These are phyloP conservation scores for Neoarius graeffei DNA, from an alignment of 2,113 vertebrate genomes.

Conservation along the genomic window DNA sequence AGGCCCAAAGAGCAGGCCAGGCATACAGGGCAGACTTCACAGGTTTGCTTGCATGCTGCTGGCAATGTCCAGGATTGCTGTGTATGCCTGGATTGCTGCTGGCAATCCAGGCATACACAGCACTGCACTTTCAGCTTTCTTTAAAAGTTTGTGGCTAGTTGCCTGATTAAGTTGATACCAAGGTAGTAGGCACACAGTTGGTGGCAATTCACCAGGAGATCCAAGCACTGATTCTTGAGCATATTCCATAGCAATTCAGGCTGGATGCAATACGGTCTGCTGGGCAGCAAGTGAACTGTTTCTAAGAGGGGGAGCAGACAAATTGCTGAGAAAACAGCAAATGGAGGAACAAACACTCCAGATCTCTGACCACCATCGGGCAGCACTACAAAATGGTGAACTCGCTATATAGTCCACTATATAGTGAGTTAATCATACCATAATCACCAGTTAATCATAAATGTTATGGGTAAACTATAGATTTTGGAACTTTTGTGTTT, in stretches of 20 bases:
- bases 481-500: not conserved
- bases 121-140: not conserved
- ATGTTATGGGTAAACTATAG: not conserved
- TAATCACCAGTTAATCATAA: not conserved
- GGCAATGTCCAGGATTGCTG: not conserved
- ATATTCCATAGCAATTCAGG: not conserved
- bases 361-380: not conserved
- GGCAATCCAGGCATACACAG: not conserved
- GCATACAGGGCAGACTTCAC: not conserved
- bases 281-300: not conserved
- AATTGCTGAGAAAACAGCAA: not conserved
- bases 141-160: not conserved
- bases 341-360: not conserved
- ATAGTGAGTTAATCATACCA: too few relatives aligned
- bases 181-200: not conserved
- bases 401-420: too few relatives aligned
- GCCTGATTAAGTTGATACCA: not conserved
- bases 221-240: not conserved
- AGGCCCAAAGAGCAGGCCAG: not conserved
- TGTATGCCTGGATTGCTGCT: too few relatives aligned
- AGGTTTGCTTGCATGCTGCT: not conserved
- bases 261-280: not conserved
- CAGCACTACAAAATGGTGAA: too few relatives aligned
- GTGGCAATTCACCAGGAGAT: not conserved
- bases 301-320: not conserved